A percentile compares a stretch with the other conserved stretches of the same genome.
phyloP scores from a whole-genome alignment of 2,797 vertebrate genomes.

The Neostethus bicornis region DNA sequence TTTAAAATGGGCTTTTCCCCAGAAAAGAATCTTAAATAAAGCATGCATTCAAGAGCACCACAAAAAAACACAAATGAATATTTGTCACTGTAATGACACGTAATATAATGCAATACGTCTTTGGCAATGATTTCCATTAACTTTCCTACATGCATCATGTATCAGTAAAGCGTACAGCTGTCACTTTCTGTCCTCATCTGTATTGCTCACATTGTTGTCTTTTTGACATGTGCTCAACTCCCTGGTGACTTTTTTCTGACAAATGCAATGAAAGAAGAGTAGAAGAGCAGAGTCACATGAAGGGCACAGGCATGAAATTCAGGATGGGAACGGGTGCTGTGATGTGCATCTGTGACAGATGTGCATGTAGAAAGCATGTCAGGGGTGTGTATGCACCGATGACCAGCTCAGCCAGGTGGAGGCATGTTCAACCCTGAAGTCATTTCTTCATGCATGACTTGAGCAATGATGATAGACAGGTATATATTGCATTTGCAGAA shows the following conservation, averaged over 20 bases:
- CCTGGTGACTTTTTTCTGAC: slow-evolving; percentile 20
- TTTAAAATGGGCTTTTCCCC: slow-evolving; percentile 1
- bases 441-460: slow-evolving; percentile 45
- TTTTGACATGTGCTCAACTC: slow-evolving; percentile 33
- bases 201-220: slow-evolving; percentile 18
- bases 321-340: slow-evolving; percentile 19
- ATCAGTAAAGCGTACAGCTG: not conserved
- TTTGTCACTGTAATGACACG: not conserved
- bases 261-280: slow-evolving; percentile 24
- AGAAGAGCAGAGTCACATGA: slow-evolving; percentile 9
- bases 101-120: not conserved
- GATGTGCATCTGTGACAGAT: slow-evolving; percentile 59
- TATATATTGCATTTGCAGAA: not conserved
- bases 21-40: not conserved
- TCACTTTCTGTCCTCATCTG: slow-evolving; percentile 3
- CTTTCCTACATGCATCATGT: not conserved
- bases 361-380: slow-evolving; percentile 57
- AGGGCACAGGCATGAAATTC: slow-evolving; percentile 21
- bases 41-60: slow-evolving; percentile 14
- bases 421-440: slow-evolving; percentile 39
- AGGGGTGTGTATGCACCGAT: slow-evolving; percentile 52
- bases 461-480: slow-evolving; percentile 21
- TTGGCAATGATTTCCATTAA: not conserved
- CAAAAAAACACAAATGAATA: not conserved
- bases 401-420: slow-evolving; percentile 63